These are phyloP conservation scores for Hypothenemus hampei DNA, from an alignment of 1,140 invertebrate genomes.

Conservation along the genomic window DNA sequence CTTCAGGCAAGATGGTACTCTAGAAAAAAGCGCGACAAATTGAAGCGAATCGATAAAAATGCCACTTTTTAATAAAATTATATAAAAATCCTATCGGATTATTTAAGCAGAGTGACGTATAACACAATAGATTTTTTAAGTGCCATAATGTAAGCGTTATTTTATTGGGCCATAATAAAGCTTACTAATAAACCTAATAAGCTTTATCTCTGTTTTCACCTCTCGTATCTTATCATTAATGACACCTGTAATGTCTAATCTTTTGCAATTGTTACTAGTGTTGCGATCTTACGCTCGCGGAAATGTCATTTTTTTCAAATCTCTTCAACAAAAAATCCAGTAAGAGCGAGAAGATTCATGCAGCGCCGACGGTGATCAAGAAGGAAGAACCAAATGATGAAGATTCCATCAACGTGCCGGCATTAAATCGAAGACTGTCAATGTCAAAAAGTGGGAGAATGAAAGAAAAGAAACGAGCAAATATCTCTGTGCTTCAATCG, in stretches of 20 bases:
- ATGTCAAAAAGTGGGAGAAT: constrained; percentile 26
- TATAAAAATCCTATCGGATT: too few relatives aligned
- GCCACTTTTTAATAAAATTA: too few relatives aligned
- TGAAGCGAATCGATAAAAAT: too few relatives aligned
- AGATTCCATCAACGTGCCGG: constrained; percentile 7
- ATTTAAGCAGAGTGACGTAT: too few relatives aligned
- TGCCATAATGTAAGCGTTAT: too few relatives aligned
- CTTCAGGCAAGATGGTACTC: constrained; percentile 86
- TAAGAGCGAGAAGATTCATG: constrained; percentile 15
- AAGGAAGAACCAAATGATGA: constrained; percentile 8
- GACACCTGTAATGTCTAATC: constrained; percentile 18
- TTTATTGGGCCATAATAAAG: constrained; percentile 17
- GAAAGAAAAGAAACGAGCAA: constrained; percentile 22
- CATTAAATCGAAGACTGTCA: constrained; percentile 12
- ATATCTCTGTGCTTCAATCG: constrained; percentile 14
- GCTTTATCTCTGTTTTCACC: constrained; percentile 24
- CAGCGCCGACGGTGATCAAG: too few relatives aligned
- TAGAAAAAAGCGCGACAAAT: too few relatives aligned
- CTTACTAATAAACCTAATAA: constrained; percentile 8
- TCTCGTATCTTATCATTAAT: constrained; percentile 25
- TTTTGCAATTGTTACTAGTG: constrained; percentile 23
- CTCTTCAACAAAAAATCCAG: constrained; percentile 16
- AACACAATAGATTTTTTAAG: too few relatives aligned
- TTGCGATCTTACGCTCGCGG: neutral
- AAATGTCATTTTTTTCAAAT: constrained; percentile 23